A percentile compares a stretch with the other conserved stretches of the same genome.
Evolutionary conservation across 2,113 vertebrate genomes (phyloP).

Genomic region (Fregetta grallaria): DNA sequence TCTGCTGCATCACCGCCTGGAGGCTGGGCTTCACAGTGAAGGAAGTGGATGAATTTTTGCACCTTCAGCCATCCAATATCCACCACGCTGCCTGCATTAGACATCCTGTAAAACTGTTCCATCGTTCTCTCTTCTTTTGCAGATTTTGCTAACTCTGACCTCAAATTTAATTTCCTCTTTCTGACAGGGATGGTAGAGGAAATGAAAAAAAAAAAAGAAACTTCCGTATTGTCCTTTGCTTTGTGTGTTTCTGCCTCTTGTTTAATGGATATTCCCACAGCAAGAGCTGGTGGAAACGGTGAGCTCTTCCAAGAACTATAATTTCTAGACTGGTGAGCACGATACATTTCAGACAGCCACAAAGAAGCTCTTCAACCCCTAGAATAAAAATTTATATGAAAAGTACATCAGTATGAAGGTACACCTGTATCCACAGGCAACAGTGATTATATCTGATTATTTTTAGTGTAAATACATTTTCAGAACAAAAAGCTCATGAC

Average conservation of each 20-base stretch:
- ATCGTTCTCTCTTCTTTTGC: neutral
- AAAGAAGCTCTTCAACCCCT: neutral
- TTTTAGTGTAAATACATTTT: slow-evolving; percentile 14
- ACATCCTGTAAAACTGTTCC: neutral
- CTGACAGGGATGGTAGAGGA: neutral
- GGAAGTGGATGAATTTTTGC: neutral
- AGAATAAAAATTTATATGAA: neutral
- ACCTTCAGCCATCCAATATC: neutral
- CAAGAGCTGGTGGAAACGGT: neutral
- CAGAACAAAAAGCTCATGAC: neutral
- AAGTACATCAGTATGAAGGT: neutral
- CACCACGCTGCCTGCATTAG: neutral
- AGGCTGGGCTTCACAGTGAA: neutral
- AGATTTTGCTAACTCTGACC: neutral
- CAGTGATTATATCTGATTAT: neutral
- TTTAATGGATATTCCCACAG: neutral
- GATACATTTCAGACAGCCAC: neutral
- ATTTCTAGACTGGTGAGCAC: neutral
- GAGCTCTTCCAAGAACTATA: neutral
- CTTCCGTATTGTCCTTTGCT: neutral
- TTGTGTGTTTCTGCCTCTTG: neutral
- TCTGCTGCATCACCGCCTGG: neutral
- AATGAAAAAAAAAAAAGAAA: neutral
- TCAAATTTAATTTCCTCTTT: neutral
- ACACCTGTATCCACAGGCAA: neutral